Evolutionary conservation across 2,797 vertebrate species (phyloP), one percentile per base, ranked within the genome.

Genomic region (Acridotheres tristis): DNA sequence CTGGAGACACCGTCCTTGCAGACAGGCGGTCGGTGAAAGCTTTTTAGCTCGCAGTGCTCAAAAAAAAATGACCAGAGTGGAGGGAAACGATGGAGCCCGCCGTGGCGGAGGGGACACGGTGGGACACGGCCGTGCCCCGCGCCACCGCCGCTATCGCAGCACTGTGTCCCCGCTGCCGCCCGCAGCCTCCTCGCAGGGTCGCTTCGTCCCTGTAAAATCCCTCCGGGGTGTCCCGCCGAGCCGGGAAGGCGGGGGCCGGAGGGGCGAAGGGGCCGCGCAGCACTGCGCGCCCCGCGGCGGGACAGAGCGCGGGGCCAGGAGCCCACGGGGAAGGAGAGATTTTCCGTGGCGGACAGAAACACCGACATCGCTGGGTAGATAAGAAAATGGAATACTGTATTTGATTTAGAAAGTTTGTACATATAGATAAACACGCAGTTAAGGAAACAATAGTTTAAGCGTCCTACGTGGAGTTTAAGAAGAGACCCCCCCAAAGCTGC

Each of bases 361-460:
- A 98, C 97, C 96, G 85, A 97, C 94, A 97, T 96, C 86, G 16
- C 98, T 98, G 98, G 94, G 94, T 98, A 97, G 98, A 98, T 99
- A 98, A 98, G 98, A 98, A 98, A 99, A 99, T 97, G 97, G 98
- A 99, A 99, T 98, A 98, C 98, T 99, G 98, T 99, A 99, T 99
- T 99, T 99, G 98, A 98, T 98, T 99, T 98, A 98, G 98, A 99
- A 98, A 98, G 98, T 98, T 98, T 98, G 98, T 98, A 99, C 99
- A 99, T 99, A 98, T 98, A 98, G 98, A 98, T 98, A 98, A 99
- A 98, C 98, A 98, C 98, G 98, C 98, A 98, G 98, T 98, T 98
- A 98, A 98, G 98, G 97, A 98, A 98, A 99, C 98, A 98, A 94
- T 98, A 98, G 98, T 98, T 98, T 98, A 98, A 98, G 98, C 98